phyloP scores from a whole-genome alignment of 1,140 invertebrate species.

The Agrypnia vestita region DNA sequence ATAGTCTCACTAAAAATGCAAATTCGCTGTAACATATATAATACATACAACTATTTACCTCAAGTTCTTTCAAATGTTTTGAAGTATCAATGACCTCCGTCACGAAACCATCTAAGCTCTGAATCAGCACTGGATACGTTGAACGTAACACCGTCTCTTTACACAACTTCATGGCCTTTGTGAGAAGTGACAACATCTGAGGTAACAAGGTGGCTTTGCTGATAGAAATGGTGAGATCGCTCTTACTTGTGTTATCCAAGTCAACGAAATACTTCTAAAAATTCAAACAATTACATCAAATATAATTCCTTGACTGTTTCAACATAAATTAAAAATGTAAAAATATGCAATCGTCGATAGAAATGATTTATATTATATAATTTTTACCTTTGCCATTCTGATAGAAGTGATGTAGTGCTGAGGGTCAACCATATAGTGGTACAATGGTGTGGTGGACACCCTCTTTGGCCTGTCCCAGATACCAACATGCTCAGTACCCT shows the following conservation, averaged over 20 bases:
- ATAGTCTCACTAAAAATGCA: no score
- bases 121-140: constrained; percentile 75
- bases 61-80: constrained; percentile 76
- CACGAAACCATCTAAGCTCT: constrained; percentile 78
- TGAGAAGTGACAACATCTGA: constrained; percentile 67
- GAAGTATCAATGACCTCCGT: constrained; percentile 78
- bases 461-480: constrained; percentile 75
- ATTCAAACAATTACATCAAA: not conserved
- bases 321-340: no score
- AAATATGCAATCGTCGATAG: no score
- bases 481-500: constrained; percentile 67
- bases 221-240: constrained; percentile 20
- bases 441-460: constrained; percentile 65
- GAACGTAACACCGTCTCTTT: constrained; percentile 75
- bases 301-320: not conserved
- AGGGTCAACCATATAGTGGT: constrained; percentile 73
- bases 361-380: not conserved
- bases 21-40: no score
- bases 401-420: constrained; percentile 65
- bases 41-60: constrained; percentile 71
- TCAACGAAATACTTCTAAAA: constrained; percentile 69
- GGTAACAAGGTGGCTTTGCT: constrained; percentile 64
- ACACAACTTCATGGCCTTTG: constrained; percentile 77
- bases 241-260: constrained; percentile 62
- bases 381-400: constrained; percentile 66